Percentiles rank a stretch among this genome's conserved stretches.
Evolutionary conservation across 2,113 vertebrate genomes (phyloP).

Genomic region (Nothocercus nigrocapillus): DNA sequence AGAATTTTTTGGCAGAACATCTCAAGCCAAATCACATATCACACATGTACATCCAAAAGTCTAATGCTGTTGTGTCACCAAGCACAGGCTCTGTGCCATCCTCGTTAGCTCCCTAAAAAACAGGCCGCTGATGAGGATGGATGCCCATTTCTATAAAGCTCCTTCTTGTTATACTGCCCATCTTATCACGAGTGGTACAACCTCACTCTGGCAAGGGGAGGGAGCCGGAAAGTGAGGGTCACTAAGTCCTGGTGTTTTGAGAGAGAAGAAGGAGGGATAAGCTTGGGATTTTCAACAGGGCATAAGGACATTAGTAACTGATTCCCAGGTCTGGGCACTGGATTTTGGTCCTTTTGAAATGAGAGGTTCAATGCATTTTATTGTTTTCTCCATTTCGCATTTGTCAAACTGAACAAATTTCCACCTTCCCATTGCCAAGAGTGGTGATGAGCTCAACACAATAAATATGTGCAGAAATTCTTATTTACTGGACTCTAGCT

Average conservation of each 20-base stretch:
- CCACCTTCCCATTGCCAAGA: background rate
- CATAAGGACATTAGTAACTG: background rate
- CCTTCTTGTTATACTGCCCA: background rate
- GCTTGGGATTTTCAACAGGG: background rate
- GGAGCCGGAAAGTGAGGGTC: background rate
- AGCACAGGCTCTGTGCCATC: background rate
- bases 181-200: background rate
- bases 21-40: background rate
- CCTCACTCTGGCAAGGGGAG: background rate
- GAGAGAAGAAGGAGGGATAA: background rate
- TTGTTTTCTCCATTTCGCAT: background rate
- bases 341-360: background rate
- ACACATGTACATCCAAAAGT: background rate
- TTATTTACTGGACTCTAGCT: slow-evolving; percentile 15
- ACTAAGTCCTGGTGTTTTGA: background rate
- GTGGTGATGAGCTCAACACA: background rate
- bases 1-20: background rate
- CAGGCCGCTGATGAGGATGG: background rate
- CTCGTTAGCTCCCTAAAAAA: background rate
- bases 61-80: background rate
- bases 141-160: background rate
- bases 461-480: background rate
- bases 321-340: background rate
- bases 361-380: background rate
- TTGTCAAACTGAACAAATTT: background rate